phyloP scores from a whole-genome alignment of 2,113 vertebrate genomes.

The Tupaia chinensis region DNA sequence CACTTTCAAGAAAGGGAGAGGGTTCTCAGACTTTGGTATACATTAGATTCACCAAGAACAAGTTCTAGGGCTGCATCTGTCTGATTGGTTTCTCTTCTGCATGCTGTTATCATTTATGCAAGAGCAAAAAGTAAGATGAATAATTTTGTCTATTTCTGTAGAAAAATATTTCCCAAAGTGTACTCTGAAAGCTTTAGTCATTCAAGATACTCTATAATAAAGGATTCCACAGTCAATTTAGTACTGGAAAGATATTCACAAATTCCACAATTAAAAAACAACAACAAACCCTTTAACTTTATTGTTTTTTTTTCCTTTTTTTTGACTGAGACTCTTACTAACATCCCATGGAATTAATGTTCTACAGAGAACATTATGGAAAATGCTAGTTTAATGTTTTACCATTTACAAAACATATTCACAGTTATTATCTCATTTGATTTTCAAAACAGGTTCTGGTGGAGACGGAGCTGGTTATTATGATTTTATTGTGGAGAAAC shows the following conservation, averaged over 20 bases:
- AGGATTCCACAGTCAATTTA: constrained; percentile 58
- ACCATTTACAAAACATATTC: constrained; percentile 66
- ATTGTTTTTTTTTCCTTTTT: constrained; percentile 3
- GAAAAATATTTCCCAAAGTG: constrained; percentile 16
- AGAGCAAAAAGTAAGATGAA: not conserved
- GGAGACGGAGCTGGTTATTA: not conserved
- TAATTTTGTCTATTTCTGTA: not conserved
- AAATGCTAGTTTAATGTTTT: constrained; percentile 63
- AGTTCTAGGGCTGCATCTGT: not conserved
- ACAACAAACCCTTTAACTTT: constrained; percentile 42
- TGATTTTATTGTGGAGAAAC: constrained; percentile 21
- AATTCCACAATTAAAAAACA: constrained; percentile 46
- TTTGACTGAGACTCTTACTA: constrained; percentile 52
- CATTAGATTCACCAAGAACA: not conserved
- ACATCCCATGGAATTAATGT: constrained; percentile 65
- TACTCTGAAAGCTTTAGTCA: not conserved
- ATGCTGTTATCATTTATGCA: not conserved
- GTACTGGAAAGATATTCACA: constrained; percentile 19
- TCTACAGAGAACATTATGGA: constrained; percentile 65
- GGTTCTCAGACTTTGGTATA: not conserved
- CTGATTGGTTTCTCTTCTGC: not conserved
- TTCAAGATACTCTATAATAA: not conserved
- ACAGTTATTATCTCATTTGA: constrained; percentile 51
- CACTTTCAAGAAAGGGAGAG: not conserved
- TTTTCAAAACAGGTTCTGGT: constrained; percentile 50